Conservation (phyloP, 2,888 invertebrate species). For the Trichacis sp. region DNA sequence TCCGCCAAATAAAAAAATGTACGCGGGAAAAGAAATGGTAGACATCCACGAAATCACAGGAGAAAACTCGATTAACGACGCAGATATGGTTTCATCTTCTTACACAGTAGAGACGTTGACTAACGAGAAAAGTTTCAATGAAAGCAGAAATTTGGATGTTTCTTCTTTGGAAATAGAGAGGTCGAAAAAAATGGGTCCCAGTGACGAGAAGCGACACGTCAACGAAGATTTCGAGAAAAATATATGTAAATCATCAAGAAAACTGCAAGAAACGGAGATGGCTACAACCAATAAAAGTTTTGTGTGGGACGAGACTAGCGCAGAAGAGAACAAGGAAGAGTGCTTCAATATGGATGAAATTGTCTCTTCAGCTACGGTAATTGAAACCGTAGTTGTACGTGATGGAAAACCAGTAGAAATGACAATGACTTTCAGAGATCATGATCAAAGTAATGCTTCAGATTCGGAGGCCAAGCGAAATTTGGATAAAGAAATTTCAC, state of each 20-base stretch:
- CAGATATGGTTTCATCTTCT: constrained; percentile 54
- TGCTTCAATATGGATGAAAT: constrained; percentile 50
- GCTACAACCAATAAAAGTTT: constrained; percentile 53
- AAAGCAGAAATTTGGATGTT: constrained; percentile 47
- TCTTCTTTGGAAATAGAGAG: constrained; percentile 47
- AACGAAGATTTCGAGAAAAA: background rate
- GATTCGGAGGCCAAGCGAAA: constrained; percentile 45
- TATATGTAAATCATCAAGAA: constrained; percentile 47
- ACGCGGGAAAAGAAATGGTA: no score
- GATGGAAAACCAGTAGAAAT: constrained; percentile 52
- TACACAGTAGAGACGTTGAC: constrained; percentile 61
- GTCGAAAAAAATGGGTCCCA: background rate
- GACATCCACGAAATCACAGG: constrained; percentile 58
- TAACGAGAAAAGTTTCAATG: constrained; percentile 56
- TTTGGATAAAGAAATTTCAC: constrained; percentile 44
- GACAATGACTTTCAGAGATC: constrained; percentile 29
- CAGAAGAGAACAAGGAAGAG: constrained; percentile 47
- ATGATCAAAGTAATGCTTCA: constrained; percentile 4
- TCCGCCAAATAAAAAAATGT: constrained; percentile 16
- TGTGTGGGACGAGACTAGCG: constrained; percentile 60
- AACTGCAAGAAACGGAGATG: constrained; percentile 43
- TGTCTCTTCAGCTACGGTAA: constrained; percentile 52
- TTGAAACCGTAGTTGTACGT: constrained; percentile 55
- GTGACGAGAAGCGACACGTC: background rate
- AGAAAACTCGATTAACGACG: constrained; percentile 61